Conservation (phyloP, 37 sponge, comb jelly and placozoan species). For the Theonella swinhoei region DNA sequence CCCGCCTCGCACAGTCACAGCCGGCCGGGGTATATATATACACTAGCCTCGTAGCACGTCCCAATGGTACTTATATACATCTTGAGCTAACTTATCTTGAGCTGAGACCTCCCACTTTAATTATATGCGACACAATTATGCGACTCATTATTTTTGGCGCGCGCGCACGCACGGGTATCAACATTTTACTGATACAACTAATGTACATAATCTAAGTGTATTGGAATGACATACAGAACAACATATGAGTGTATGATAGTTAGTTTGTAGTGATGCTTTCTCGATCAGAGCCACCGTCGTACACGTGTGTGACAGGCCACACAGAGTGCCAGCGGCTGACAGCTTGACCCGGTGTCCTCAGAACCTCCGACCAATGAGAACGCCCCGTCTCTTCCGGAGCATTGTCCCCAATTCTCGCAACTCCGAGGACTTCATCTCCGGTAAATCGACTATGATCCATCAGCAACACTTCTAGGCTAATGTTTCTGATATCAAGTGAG, state of each 20-base stretch:
- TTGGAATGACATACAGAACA: too few species aligned
- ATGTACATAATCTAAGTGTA: too few species aligned
- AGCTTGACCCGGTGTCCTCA: constrained; percentile 13
- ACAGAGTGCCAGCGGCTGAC: constrained; percentile 35
- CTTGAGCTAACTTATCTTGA: too few species aligned
- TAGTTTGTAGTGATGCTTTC: not conserved
- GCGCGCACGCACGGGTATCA: too few species aligned
- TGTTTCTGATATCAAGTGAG: not conserved
- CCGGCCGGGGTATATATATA: too few species aligned
- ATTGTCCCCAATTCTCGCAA: constrained; percentile 5
- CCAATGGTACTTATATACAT: too few species aligned
- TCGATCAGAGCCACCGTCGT: not conserved
- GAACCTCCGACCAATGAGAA: constrained; percentile 44
- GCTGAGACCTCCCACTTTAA: too few species aligned
- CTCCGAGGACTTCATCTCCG: constrained; percentile 27
- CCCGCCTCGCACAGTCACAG: too few species aligned
- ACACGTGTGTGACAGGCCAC: not conserved
- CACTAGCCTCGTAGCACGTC: too few species aligned
- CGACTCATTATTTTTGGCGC: too few species aligned
- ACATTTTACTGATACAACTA: not conserved
- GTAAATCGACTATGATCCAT: constrained; percentile 35
- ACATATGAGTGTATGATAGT: too few species aligned
- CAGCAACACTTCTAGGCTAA: constrained; percentile 1
- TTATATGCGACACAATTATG: too few species aligned
- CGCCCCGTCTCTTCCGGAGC: constrained; percentile 3